Evolutionary conservation across 1,140 invertebrate genomes (phyloP), one percentile per base, ranked within the genome.

Genomic region (Antheraea pernyi): DNA sequence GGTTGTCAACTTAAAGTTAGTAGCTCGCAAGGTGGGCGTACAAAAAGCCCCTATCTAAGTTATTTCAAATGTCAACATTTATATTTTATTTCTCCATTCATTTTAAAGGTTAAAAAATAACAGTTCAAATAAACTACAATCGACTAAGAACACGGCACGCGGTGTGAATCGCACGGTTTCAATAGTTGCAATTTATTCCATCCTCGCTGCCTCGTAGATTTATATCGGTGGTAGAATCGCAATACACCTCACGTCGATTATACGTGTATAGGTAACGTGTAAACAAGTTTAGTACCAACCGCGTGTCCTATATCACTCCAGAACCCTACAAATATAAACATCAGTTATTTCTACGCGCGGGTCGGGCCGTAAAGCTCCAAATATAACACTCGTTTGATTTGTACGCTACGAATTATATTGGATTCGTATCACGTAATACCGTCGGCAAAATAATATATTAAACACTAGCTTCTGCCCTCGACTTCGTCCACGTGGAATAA

Each of bases 101-200:
- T 42, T 42, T 42, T 42, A 42, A 9, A 42, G 8, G 7, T 9
- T 42, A 42, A 9, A 6, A 9, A 42, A 42, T 9, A 9, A 42
- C 39, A 9, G 39, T 42, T 42, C 11, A 9, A 53, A 53, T 13
- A 53, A 53, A 13, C 10, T 53, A 16, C 13, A 6, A 53, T 53
- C 46, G 16, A 53, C 19, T 22, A 7, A 9, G 7, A 42, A 11
- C 7, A 61, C 19, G 19, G 60, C 19, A n/a, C 9, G n/a, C 19
- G 19, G 66, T 70, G 73, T 72, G 79, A 83, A 80, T 82, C 80
- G 83, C 75, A 77, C 66, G 73, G 72, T 83, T 81, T 77, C 78
- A 30, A 30, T 80, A 82, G 77, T 81, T 65, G 81, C 86, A 88
- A 88, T 91, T 85, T 88, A 88, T 89, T 85, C 77, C 72, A 81